These are phyloP conservation scores for Coracias cyanogaster DNA, from an alignment of 2,797 vertebrate genomes.

Conservation along the genomic window DNA sequence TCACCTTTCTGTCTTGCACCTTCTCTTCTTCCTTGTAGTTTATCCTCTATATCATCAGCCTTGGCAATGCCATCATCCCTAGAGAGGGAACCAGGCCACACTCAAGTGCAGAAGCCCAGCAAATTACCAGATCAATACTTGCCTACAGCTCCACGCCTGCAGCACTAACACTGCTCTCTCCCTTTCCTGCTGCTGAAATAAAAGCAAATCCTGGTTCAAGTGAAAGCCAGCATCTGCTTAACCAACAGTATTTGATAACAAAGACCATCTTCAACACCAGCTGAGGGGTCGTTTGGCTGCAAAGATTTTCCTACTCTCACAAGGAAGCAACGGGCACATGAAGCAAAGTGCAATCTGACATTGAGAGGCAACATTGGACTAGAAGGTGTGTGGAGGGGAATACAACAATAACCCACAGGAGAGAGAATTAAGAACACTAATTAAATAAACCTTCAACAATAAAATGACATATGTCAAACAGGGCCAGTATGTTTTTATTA, in stretches of 20 bases:
- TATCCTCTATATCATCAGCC: not conserved
- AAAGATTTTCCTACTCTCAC: not conserved
- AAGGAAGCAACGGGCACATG: not conserved
- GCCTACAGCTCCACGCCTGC: not conserved
- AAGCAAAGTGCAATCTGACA: not conserved
- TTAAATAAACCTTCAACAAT: not conserved
- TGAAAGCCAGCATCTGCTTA: not conserved
- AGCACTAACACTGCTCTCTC: not conserved
- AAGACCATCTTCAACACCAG: not conserved
- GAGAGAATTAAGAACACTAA: not conserved
- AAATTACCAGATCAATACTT: not conserved
- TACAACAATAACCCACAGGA: not conserved
- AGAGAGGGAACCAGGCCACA: not conserved
- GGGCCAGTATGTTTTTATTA: not conserved
- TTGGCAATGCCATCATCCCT: not conserved
- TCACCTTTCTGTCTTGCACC: not conserved
- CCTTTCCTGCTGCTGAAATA: not conserved
- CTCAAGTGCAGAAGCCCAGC: not conserved
- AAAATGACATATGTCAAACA: not conserved
- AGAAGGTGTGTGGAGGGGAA: not conserved
- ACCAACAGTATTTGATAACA: not conserved
- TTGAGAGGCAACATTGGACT: not conserved
- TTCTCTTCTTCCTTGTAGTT: not conserved
- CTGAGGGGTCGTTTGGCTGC: not conserved
- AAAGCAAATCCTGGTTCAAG: not conserved